Percentiles rank a stretch among this genome's conserved stretches.
Evolutionary conservation across 2,113 vertebrate genomes (phyloP).

Genomic region (Coturnix japonica): DNA sequence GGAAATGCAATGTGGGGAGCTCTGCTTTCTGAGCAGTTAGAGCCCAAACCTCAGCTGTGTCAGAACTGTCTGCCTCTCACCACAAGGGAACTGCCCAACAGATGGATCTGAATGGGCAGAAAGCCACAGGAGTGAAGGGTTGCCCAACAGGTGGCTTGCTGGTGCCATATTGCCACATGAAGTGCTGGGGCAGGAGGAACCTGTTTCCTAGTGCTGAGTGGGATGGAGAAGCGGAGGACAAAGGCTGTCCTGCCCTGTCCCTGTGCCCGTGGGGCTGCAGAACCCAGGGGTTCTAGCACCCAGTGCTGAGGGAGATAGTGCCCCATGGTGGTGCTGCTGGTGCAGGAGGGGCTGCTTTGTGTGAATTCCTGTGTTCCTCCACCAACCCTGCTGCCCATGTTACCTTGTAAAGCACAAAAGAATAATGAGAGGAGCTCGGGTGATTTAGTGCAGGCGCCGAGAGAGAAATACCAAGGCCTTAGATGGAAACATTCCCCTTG

Average conservation of each 20-base stretch:
- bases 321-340: not conserved
- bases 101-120: accelerated
- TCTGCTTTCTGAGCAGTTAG: not conserved
- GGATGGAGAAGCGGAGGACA: not conserved
- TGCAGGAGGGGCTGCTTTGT: not conserved
- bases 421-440: slow-evolving; percentile 50
- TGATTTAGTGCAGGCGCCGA: slow-evolving; percentile 76
- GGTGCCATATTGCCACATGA: not conserved
- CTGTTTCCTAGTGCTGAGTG: accelerated
- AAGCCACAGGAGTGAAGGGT: not conserved
- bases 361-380: not conserved
- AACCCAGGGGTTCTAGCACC: not conserved
- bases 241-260: not conserved
- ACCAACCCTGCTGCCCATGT: not conserved
- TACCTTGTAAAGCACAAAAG: slow-evolving; percentile 76
- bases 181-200: not conserved
- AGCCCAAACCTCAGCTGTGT: not conserved
- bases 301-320: not conserved
- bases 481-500: slow-evolving; percentile 82
- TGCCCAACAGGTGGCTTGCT: not conserved
- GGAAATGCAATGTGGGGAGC: not conserved
- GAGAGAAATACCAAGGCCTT: slow-evolving; percentile 82
- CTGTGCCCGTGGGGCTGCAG: not conserved
- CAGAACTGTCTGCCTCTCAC: not conserved
- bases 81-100: accelerated